Percentiles rank a stretch among this genome's conserved stretches.
phyloP scores from a whole-genome alignment of 2,888 invertebrate species.

The Sinohyriopsis cumingii region DNA sequence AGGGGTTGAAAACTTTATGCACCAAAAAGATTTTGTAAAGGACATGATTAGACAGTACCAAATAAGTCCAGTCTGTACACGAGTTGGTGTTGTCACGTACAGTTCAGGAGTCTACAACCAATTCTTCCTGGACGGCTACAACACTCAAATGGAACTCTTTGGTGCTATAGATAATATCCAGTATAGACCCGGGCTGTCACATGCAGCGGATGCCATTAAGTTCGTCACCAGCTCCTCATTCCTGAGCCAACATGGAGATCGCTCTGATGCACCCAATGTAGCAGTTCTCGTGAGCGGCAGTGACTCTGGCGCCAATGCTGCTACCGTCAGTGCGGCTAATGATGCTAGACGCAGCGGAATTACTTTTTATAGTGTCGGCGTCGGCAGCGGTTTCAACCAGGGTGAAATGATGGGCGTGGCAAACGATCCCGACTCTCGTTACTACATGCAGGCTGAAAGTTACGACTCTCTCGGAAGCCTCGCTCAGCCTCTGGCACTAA shows the following conservation, averaged over 20 bases:
- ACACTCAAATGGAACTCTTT: constrained; percentile 26
- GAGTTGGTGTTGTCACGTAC: constrained; percentile 51
- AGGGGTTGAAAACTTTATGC: constrained; percentile 43
- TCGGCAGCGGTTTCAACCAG: constrained; percentile 47
- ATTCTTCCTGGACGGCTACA: constrained; percentile 48
- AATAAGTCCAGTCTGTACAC: constrained; percentile 44
- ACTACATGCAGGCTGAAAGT: constrained; percentile 37
- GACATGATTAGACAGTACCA: constrained; percentile 49
- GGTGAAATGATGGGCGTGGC: constrained; percentile 38
- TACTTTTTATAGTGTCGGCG: constrained; percentile 52
- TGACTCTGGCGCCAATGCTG: constrained; percentile 28
- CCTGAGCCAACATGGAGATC: constrained; percentile 40
- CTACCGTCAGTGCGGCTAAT: constrained; percentile 40
- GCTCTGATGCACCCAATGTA: constrained; percentile 48
- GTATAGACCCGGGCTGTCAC: constrained; percentile 37
- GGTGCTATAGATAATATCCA: constrained; percentile 41
- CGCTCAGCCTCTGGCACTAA: constrained; percentile 43
- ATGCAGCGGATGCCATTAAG: constrained; percentile 42
- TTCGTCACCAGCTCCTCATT: constrained; percentile 40
- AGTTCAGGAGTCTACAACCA: constrained; percentile 46
- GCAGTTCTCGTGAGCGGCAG: constrained; percentile 52
- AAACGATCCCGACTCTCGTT: constrained; percentile 36
- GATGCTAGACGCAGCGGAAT: constrained; percentile 46
- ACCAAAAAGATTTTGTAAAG: constrained; percentile 46
- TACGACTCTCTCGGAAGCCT: constrained; percentile 42